phyloP scores from a whole-genome alignment of 2,797 vertebrate genomes.

The Okamejei kenojei region DNA sequence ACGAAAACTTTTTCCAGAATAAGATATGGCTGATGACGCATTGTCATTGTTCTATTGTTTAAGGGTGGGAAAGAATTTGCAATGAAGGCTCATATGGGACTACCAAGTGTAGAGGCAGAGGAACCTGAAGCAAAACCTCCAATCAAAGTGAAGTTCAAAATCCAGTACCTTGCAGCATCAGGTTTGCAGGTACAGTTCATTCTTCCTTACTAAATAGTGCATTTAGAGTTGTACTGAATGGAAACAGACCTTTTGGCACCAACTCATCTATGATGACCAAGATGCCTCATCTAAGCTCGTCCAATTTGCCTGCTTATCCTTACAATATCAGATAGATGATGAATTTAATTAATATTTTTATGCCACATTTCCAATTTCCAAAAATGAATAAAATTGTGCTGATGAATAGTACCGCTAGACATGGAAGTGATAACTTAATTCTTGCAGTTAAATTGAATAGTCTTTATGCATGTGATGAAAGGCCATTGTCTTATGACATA shows the following conservation, averaged over 20 bases:
- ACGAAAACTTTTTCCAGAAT: not conserved
- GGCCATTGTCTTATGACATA: not conserved
- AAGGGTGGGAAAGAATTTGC: conserved; percentile 30
- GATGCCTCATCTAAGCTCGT: too few species aligned
- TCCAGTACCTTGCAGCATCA: conserved; percentile 3
- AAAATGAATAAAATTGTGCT: not conserved
- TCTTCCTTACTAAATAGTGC: too few species aligned
- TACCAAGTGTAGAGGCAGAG: conserved; percentile 24
- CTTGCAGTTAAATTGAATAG: not conserved
- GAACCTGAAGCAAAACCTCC: conserved; percentile 30
- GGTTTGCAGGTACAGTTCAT: conserved; percentile 22
- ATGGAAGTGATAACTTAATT: not conserved
- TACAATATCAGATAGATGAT: not conserved
- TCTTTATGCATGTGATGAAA: not conserved
- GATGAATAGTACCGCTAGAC: not conserved
- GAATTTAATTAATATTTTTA: not conserved
- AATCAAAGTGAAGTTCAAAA: conserved; percentile 26
- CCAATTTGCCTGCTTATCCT: too few species aligned
- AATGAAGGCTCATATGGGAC: conserved; percentile 31
- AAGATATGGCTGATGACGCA: not conserved
- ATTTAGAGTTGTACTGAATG: too few species aligned
- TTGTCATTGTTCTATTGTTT: not conserved
- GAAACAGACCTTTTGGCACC: too few species aligned
- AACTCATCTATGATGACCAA: too few species aligned
- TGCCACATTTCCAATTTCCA: not conserved